phyloP scores from a whole-genome alignment of 2,113 vertebrate species.

The Ceuthmochares aereus region DNA sequence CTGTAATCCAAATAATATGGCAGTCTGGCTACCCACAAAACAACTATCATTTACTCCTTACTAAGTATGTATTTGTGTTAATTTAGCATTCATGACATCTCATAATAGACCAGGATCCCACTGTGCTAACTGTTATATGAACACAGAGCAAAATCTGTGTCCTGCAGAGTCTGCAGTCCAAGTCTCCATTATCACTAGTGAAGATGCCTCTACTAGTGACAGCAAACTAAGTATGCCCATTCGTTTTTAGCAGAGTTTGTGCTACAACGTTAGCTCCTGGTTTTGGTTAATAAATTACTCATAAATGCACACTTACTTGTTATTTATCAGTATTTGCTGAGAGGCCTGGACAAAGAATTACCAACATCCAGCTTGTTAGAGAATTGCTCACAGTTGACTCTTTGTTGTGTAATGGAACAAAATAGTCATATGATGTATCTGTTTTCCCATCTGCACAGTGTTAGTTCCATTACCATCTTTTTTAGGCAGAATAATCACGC shows the following conservation, averaged over 20 bases:
- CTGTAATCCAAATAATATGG: conserved; percentile 29
- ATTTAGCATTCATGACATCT: conserved; percentile 45
- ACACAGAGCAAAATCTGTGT: not conserved
- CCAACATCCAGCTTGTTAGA: not conserved
- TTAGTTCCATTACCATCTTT: conserved; percentile 28
- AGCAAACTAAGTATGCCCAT: conserved; percentile 20
- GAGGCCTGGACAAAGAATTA: conserved; percentile 13
- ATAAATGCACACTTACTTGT: not conserved
- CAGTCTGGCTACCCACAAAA: conserved; percentile 33
- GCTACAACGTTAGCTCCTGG: not conserved
- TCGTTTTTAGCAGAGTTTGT: not conserved
- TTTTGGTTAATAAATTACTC: conserved; percentile 29
- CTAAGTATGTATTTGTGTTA: conserved; percentile 55
- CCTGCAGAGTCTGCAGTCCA: conserved; percentile 32
- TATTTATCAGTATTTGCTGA: conserved; percentile 37
- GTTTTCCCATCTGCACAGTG: conserved; percentile 33
- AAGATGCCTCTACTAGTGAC: conserved; percentile 17
- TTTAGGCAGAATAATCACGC: conserved; percentile 35
- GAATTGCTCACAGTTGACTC: conserved; percentile 12
- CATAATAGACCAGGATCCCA: conserved; percentile 19
- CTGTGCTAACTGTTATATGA: conserved; percentile 27
- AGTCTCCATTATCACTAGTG: conserved; percentile 3
- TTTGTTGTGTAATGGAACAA: conserved; percentile 48
- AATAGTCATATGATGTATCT: conserved; percentile 18
- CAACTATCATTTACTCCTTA: conserved; percentile 33